These are phyloP conservation scores for Eupeodes luniger DNA, from an alignment of 2,888 invertebrate species.

Conservation along the genomic window DNA sequence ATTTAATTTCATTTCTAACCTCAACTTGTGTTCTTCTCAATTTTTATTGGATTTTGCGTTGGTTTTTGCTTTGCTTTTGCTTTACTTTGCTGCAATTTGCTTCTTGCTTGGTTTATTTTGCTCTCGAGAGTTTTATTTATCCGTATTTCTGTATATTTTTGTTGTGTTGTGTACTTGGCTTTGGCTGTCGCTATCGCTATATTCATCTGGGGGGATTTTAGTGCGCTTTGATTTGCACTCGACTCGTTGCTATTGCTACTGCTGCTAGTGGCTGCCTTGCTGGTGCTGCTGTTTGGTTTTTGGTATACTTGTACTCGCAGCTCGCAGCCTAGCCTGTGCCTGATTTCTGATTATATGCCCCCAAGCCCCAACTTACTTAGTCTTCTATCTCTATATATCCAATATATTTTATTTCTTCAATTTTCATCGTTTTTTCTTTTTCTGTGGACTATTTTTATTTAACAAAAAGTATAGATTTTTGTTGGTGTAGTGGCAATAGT, in stretches of 20 bases:
- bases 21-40: constrained; percentile 40
- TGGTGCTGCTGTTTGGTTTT: neutral
- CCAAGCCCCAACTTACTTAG: neutral
- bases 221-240: too few species aligned
- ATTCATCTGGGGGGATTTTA: too few species aligned
- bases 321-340: constrained; percentile 20
- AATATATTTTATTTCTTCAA: constrained; percentile 24
- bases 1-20: constrained; percentile 6
- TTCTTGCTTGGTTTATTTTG: constrained; percentile 58
- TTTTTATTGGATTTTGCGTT: constrained; percentile 60
- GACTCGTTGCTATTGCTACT: constrained; percentile 19
- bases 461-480: constrained; percentile 8
- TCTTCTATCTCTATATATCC: constrained; percentile 39
- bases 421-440: neutral
- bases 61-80: constrained; percentile 51
- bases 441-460: constrained; percentile 55
- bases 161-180: constrained; percentile 62
- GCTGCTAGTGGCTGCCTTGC: neutral
- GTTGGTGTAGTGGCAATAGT: constrained; percentile 7
- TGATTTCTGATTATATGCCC: neutral
- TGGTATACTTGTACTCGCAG: constrained; percentile 21
- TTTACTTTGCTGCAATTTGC: constrained; percentile 19
- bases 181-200: constrained; percentile 49
- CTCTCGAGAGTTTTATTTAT: constrained; percentile 63
- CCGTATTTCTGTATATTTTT: constrained; percentile 34